These are phyloP conservation scores for Antitype chi DNA, from an alignment of 2,888 invertebrate genomes.

Conservation along the genomic window DNA sequence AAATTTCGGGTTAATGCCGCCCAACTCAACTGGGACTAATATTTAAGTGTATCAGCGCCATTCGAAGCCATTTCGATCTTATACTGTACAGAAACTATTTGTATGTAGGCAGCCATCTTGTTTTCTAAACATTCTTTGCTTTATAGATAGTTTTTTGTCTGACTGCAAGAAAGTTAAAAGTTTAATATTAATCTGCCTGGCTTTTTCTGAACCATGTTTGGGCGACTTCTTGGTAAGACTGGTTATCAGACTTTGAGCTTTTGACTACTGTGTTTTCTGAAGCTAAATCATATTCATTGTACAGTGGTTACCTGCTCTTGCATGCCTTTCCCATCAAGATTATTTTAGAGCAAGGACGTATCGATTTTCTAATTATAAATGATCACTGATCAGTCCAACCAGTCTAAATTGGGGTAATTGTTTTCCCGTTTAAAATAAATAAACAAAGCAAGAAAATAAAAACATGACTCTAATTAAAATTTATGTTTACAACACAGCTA, in stretches of 20 bases:
- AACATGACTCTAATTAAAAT: neutral
- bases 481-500: too few relatives aligned
- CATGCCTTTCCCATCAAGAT: neutral
- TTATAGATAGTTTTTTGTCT: neutral
- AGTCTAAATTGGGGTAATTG: neutral
- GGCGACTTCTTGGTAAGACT: neutral
- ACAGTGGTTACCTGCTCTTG: neutral
- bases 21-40: conserved; percentile 61
- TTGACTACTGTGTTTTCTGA: too few relatives aligned
- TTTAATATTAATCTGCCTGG: too few relatives aligned
- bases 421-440: neutral
- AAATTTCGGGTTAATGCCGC: conserved; percentile 59
- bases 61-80: conserved; percentile 50
- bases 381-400: neutral
- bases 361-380: conserved; percentile 10
- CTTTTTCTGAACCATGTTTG: accelerated
- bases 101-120: neutral
- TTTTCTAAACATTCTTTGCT: conserved; percentile 1
- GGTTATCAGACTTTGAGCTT: neutral
- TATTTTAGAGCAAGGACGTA: neutral
- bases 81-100: conserved; percentile 30
- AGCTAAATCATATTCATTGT: neutral
- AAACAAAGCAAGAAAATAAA: neutral
- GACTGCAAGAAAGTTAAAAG: neutral
- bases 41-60: conserved; percentile 59